phyloP scores from a whole-genome alignment of 2,797 vertebrate species.

The Sphenodon punctatus region DNA sequence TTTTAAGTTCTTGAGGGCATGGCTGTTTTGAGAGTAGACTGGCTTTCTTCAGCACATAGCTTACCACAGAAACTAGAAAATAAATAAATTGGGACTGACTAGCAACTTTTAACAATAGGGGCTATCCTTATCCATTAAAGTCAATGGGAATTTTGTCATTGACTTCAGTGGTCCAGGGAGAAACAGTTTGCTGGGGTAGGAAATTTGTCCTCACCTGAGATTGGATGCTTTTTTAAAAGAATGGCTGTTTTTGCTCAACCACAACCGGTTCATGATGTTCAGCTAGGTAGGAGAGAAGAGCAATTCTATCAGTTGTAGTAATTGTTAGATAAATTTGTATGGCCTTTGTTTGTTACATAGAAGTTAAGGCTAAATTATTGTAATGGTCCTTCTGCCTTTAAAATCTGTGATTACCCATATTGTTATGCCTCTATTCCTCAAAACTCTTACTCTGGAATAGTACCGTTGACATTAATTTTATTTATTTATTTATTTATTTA shows the following conservation, averaged over 20 bases:
- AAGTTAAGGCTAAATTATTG: background rate
- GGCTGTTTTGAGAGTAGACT: background rate
- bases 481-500: background rate
- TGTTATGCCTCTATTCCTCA: too few relatives aligned
- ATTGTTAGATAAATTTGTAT: background rate
- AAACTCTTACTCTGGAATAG: background rate
- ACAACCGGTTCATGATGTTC: too few relatives aligned
- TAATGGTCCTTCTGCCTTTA: background rate
- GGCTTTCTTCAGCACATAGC: background rate
- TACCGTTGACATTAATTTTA: rapidly evolving
- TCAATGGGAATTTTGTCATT: too few relatives aligned
- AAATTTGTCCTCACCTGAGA: too few relatives aligned
- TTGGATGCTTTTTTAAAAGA: too few relatives aligned
- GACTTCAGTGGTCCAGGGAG: too few relatives aligned
- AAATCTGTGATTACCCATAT: background rate
- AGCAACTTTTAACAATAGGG: too few relatives aligned
- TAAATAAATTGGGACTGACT: background rate
- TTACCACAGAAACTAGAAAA: background rate
- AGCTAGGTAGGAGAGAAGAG: background rate
- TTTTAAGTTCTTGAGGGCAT: background rate
- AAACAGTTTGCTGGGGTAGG: too few relatives aligned
- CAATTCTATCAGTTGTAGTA: background rate
- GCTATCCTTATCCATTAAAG: too few relatives aligned
- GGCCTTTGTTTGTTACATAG: background rate
- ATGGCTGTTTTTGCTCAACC: too few relatives aligned